phyloP scores from a whole-genome alignment of 2,888 invertebrate species.

The Hirtodrosophila alboralis region DNA sequence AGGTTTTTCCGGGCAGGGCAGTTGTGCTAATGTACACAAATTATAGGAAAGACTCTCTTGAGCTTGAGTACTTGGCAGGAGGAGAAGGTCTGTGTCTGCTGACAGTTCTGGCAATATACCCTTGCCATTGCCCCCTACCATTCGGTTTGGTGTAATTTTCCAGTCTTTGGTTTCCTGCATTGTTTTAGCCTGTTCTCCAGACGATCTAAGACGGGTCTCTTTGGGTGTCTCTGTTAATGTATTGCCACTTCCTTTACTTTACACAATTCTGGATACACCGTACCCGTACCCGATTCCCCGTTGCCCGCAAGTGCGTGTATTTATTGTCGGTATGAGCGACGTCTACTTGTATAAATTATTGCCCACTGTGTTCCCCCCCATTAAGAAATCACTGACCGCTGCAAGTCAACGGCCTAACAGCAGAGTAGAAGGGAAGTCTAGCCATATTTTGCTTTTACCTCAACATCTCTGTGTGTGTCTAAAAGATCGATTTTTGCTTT shows the following conservation, averaged over 20 bases:
- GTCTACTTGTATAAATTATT: slow-evolving; percentile 74
- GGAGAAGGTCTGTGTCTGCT: slow-evolving; percentile 57
- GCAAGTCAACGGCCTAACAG: slow-evolving; percentile 76
- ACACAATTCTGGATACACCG: slow-evolving; percentile 27
- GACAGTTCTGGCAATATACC: slow-evolving; percentile 22
- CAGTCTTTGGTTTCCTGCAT: slow-evolving; percentile 79
- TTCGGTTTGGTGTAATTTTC: slow-evolving; percentile 67
- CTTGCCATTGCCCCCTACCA: slow-evolving; percentile 6
- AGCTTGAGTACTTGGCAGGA: slow-evolving; percentile 30
- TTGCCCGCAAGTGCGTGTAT: slow-evolving; percentile 13
- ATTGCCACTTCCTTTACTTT: slow-evolving; percentile 70
- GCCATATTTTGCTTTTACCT: slow-evolving; percentile 44
- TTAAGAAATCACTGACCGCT: slow-evolving; percentile 81
- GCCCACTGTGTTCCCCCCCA: slow-evolving; percentile 63
- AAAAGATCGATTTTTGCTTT: slow-evolving; percentile 57
- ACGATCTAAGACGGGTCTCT: slow-evolving; percentile 32
- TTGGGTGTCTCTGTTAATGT: slow-evolving; percentile 65
- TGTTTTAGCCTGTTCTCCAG: slow-evolving; percentile 61
- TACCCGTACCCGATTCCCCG: slow-evolving; percentile 18
- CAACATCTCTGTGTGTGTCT: slow-evolving; percentile 12
- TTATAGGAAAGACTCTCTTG: slow-evolving; percentile 51
- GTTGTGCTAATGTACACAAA: slow-evolving; percentile 75
- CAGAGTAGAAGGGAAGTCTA: slow-evolving; percentile 60
- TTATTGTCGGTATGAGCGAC: slow-evolving; percentile 48
- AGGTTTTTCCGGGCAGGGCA: slow-evolving; percentile 26